Base-by-base conservation (phyloP, 37 sponge, comb jelly and placozoan genomes). In the Haliclona indistincta region DNA sequence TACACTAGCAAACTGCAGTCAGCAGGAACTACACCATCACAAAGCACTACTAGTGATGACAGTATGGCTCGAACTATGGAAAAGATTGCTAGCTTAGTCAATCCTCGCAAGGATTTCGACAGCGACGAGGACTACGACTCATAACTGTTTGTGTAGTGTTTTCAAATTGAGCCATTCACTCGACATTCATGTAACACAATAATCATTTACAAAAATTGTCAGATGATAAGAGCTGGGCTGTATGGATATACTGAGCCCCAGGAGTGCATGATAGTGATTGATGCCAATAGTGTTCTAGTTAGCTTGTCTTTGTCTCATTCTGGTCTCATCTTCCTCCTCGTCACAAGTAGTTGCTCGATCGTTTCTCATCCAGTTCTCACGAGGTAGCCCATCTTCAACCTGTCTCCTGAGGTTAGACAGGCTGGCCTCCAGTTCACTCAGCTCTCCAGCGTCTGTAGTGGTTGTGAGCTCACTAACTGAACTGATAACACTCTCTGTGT, bases 61-160 rank as follows among this genome's bases (percentile, higher is more conserved):
- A n/a, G n/a, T n/a, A n/a, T n/a, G n/a, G n/a, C n/a, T n/a, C n/a
- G n/a, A n/a, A n/a, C n/a, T n/a, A n/a, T n/a, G n/a, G n/a, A n/a
- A n/a, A n/a, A n/a, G n/a, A n/a, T n/a, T n/a, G n/a, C n/a, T n/a
- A n/a, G n/a, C n/a, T n/a, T n/a, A n/a, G n/a, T n/a, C n/a, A n/a
- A n/a, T n/a, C n/a, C n/a, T n/a, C n/a, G n/a, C n/a, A n/a, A n/a
- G n/a, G n/a, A 47, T 47, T 8, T 8, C 49, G n/a, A 58, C 60
- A 58, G 28, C 6, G 60, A 58, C 22, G 60, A 58, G 60, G 60
- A 58, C 28, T 58, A 58, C n/a, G 60, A 58, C n/a, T 8, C 22
- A 58, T 11, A 58, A 58, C 6, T 58, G 60, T 8, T 11, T 58
- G 51, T 47, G 10, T n/a, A n/a, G n/a, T 47, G 51, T 47, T 47